phyloP scores from a whole-genome alignment of 2,797 vertebrate species.

The Pantherophis alleghaniensis region DNA sequence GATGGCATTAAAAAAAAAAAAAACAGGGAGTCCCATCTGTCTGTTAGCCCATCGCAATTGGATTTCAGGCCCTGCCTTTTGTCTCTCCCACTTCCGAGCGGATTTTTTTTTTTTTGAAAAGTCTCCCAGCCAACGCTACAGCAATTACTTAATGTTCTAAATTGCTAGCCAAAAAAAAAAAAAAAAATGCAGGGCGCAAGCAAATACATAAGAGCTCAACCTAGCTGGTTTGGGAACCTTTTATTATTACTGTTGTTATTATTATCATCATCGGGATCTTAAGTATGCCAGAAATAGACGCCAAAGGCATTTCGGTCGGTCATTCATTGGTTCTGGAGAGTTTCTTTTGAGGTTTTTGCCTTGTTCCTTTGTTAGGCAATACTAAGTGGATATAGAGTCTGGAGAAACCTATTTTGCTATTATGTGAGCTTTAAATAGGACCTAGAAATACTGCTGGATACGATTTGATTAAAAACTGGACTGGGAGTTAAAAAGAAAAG shows the following conservation, averaged over 20 bases:
- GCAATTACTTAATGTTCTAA: constrained; percentile 71
- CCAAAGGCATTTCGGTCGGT: constrained; percentile 56
- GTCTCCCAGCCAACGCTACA: constrained; percentile 66
- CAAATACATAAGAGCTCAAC: constrained; percentile 53
- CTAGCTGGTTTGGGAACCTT: constrained; percentile 73
- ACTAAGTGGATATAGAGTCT: constrained; percentile 56
- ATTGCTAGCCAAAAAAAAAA: constrained; percentile 50
- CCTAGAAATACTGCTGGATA: constrained; percentile 59
- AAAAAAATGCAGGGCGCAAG: constrained; percentile 38
- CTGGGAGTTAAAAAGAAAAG: constrained; percentile 7
- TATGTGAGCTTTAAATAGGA: constrained; percentile 69
- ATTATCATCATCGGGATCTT: constrained; percentile 60
- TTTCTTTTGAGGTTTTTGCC: constrained; percentile 59
- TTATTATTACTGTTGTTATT: constrained; percentile 29
- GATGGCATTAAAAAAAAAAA: constrained; percentile 60
- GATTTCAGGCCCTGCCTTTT: constrained; percentile 78
- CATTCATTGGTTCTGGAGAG: constrained; percentile 57
- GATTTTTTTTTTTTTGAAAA: constrained; percentile 69
- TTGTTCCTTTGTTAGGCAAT: constrained; percentile 60
- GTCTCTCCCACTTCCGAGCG: constrained; percentile 73
- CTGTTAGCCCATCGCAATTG: constrained; percentile 75
- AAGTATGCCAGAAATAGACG: constrained; percentile 62
- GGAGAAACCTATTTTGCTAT: constrained; percentile 57
- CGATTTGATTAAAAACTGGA: constrained; percentile 70
- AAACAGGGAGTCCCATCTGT: constrained; percentile 81